Conservation (phyloP, 2,113 vertebrate genomes). For the Amphiprion ocellaris region DNA sequence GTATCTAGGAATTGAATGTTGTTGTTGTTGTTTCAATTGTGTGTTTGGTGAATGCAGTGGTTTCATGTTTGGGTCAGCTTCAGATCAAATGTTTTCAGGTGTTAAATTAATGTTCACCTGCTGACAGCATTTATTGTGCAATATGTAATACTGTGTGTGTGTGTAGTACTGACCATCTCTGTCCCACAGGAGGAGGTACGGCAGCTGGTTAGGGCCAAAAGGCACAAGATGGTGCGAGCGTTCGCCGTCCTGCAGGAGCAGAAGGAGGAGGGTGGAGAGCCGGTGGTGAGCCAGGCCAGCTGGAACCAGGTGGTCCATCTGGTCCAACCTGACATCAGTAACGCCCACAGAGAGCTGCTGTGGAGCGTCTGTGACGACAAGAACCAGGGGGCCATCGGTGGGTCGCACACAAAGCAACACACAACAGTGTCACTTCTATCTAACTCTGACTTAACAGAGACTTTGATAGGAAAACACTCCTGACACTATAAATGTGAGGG, state of each 20-base stretch:
- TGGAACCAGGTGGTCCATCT: constrained; percentile 89
- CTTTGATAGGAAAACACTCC: too few relatives aligned
- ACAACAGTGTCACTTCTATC: not conserved
- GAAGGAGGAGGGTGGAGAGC: constrained; percentile 76
- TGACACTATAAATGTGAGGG: too few relatives aligned
- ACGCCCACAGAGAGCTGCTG: constrained; percentile 89
- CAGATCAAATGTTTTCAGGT: too few relatives aligned
- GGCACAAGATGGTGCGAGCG: constrained; percentile 91
- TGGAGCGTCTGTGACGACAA: constrained; percentile 87
- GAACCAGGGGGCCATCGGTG: constrained; percentile 88
- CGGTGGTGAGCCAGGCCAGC: constrained; percentile 83
- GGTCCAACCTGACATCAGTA: constrained; percentile 88
- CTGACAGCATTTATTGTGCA: too few relatives aligned
- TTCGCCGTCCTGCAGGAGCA: constrained; percentile 91
- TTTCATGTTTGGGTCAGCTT: too few relatives aligned
- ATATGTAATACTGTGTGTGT: too few relatives aligned
- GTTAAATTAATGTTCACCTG: too few relatives aligned
- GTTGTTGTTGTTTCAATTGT: too few relatives aligned
- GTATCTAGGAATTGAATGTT: too few relatives aligned
- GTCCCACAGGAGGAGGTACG: constrained; percentile 91
- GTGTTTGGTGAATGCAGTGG: too few relatives aligned
- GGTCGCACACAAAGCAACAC: constrained; percentile 43
- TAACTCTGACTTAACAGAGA: too few relatives aligned
- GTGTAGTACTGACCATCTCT: not conserved
- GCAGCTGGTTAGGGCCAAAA: constrained; percentile 91